phyloP scores from a whole-genome alignment of 2,888 invertebrate genomes.

The Serripes groenlandicus region DNA sequence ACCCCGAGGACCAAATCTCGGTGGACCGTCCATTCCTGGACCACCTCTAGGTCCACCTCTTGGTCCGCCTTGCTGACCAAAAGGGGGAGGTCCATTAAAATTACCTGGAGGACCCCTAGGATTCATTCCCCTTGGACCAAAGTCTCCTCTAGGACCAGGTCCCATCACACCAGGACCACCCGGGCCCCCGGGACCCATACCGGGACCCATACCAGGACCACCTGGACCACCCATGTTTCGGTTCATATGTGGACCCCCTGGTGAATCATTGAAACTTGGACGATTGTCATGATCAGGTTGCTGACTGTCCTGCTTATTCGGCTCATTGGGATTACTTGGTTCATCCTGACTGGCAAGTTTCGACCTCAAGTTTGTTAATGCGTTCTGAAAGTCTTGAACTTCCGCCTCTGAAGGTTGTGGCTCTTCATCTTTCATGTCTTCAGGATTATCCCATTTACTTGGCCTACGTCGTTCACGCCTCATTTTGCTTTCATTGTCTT shows the following conservation, averaged over 20 bases:
- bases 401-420: constrained; percentile 49
- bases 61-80: constrained; percentile 44
- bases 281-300: background rate
- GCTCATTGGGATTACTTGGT: constrained; percentile 12
- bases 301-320: constrained; percentile 5
- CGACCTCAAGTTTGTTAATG: constrained; percentile 54
- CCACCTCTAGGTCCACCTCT: constrained; percentile 59
- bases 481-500: constrained; percentile 55
- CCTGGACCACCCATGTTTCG: constrained; percentile 27
- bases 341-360: constrained; percentile 62
- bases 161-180: constrained; percentile 51
- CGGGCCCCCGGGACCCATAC: constrained; percentile 32
- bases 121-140: constrained; percentile 53
- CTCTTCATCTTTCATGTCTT: constrained; percentile 59
- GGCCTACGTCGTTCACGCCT: constrained; percentile 74
- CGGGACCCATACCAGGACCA: background rate
- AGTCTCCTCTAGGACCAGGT: constrained; percentile 59
- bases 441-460: constrained; percentile 76
- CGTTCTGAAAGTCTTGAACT: constrained; percentile 63
- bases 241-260: constrained; percentile 15
- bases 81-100: constrained; percentile 57
- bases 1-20: constrained; percentile 53
- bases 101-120: constrained; percentile 63
- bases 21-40: constrained; percentile 67
- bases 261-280: constrained; percentile 3